Percentiles rank a stretch among this genome's conserved stretches.
Evolutionary conservation across 1,140 invertebrate genomes (phyloP).

Genomic region (Temnothorax curvispinosus): DNA sequence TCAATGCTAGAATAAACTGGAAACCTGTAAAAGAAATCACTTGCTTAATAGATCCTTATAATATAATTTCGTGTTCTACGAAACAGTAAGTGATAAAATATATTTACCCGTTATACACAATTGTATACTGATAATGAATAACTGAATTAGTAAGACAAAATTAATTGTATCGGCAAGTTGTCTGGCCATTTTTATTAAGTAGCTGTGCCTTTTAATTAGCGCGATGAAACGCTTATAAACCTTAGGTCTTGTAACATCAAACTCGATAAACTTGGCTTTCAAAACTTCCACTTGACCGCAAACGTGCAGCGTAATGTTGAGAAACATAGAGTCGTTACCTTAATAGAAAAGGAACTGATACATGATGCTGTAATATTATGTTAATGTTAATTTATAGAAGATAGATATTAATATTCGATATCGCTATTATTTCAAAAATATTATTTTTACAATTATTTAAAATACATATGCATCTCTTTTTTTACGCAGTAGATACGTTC

Average conservation of each 20-base stretch:
- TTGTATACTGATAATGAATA: constrained; percentile 44
- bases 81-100: neutral
- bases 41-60: too few relatives aligned
- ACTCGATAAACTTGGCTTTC: constrained; percentile 12
- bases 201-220: constrained; percentile 27
- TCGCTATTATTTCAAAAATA: neutral
- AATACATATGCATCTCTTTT: neutral
- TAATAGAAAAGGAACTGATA: constrained; percentile 5
- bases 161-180: constrained; percentile 41
- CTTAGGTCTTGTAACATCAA: neutral
- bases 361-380: neutral
- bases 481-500: too few relatives aligned
- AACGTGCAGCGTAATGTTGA: constrained; percentile 50
- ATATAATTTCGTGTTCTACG: too few relatives aligned
- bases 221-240: neutral
- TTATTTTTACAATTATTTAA: neutral
- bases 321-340: constrained; percentile 63
- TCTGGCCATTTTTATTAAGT: constrained; percentile 11
- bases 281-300: constrained; percentile 63
- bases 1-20: constrained; percentile 62
- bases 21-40: constrained; percentile 47
- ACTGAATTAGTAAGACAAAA: constrained; percentile 24
- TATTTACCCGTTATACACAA: constrained; percentile 56
- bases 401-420: neutral
- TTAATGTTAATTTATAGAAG: neutral